Base-by-base conservation (phyloP, 2,113 vertebrate species). In the Pipra filicauda region DNA sequence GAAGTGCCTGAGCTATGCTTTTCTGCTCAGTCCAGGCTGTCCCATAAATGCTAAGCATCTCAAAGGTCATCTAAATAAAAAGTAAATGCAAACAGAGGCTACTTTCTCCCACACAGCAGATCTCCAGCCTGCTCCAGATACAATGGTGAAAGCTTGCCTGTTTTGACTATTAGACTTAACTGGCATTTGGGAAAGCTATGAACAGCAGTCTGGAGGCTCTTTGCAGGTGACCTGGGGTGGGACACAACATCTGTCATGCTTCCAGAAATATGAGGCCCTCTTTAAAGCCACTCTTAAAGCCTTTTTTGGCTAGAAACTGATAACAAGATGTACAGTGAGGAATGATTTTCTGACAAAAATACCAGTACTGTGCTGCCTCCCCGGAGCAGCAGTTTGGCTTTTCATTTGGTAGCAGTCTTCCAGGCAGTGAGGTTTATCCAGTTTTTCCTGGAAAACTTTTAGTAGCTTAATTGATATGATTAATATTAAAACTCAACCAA, bases 61-160 rank as follows among this genome's bases (percentile, higher is more conserved):
- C 8, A 11, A 93, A 95, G 64, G 75, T 75, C 23, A 46, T 82
- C 33, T 58, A 85, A 91, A 84, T 69, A 91, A 75, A 90, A 95
- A 95, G 37, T 52, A 83, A 92, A 89, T 65, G 84, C 89, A 80
- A 92, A 87, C 73, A 85, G 84, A 83, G 65, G 58, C 39, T 85
- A 39, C 43, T 82, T 84, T 88, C 70, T 94, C 85, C 49, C 55
- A 70, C 46, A n/a, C 31, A 48, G 80, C 89, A 95, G 74, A 66
- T 49, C 82, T 86, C 24, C n/a, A 91, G 84, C 62, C 58, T 65
- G 69, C 48, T 89, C 46, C 41, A 54, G 41, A 76, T 49, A 82
- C 28, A 49, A n/a, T 33, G 49, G 80, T 92, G 74, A 82, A 91
- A 91, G 39, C 54, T 79, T 85, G 49, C 59, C 71, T 76, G n/a